Conservation (phyloP, 64 coral and sea anemone species). For the Montipora cactus region DNA sequence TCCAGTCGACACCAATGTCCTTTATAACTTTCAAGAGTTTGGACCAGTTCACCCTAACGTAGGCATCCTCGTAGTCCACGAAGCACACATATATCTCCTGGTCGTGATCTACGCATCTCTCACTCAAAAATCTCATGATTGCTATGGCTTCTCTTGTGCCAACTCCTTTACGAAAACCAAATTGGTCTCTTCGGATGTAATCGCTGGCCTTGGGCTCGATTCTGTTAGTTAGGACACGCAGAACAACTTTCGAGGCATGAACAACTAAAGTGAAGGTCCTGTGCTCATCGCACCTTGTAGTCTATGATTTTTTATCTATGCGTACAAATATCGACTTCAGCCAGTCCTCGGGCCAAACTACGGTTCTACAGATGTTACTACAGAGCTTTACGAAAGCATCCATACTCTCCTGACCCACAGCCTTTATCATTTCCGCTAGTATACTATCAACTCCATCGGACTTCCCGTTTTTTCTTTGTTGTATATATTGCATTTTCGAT, state of each 20-base stretch:
- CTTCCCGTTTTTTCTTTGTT: too few species aligned
- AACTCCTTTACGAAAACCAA: slow-evolving; percentile 28
- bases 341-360: too few species aligned
- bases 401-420: too few species aligned
- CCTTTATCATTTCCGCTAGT: too few species aligned
- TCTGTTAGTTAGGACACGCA: slow-evolving; percentile 29
- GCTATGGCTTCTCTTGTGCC: slow-evolving; percentile 14
- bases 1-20: background rate
- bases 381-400: too few species aligned
- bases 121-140: slow-evolving; percentile 16
- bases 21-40: slow-evolving; percentile 52
- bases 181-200: background rate
- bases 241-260: slow-evolving; percentile 41
- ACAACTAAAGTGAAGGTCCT: slow-evolving; percentile 18
- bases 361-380: too few species aligned
- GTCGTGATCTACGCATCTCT: slow-evolving; percentile 21
- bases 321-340: too few species aligned
- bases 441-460: too few species aligned
- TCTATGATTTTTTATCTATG: background rate
- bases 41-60: background rate
- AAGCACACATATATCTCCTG: slow-evolving; percentile 30
- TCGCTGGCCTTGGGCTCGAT: slow-evolving; percentile 6
- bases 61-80: slow-evolving; percentile 18
- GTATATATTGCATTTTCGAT: too few species aligned
- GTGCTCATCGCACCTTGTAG: slow-evolving; percentile 52